A percentile compares a stretch with the other conserved stretches of the same genome.
phyloP scores from a whole-genome alignment of 2,888 invertebrate species.

The Colletes collaris region DNA sequence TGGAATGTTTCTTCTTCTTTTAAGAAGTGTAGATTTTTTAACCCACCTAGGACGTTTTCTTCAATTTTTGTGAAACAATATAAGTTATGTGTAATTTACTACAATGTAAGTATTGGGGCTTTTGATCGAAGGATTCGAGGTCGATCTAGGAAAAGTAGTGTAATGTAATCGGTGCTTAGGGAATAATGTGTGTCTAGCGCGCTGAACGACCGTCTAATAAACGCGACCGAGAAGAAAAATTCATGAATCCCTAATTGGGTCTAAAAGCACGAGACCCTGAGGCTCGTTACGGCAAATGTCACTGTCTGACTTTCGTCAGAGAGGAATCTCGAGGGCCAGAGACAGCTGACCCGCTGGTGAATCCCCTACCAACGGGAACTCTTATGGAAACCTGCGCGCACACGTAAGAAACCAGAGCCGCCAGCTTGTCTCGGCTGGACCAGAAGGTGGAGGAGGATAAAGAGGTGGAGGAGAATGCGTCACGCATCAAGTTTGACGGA shows the following conservation, averaged over 20 bases:
- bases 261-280: slow-evolving; percentile 54
- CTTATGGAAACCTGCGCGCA: slow-evolving; percentile 64
- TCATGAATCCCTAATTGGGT: slow-evolving; percentile 47
- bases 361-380: slow-evolving; percentile 36
- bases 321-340: slow-evolving; percentile 26
- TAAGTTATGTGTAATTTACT: no score
- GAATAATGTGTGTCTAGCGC: background rate
- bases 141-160: no score
- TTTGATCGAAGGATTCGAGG: no score
- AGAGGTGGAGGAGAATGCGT: slow-evolving; percentile 67
- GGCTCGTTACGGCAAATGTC: slow-evolving; percentile 53
- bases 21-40: no score
- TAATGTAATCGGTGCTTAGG: background rate
- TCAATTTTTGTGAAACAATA: no score
- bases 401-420: slow-evolving; percentile 70
- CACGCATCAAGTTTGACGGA: slow-evolving; percentile 70
- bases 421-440: slow-evolving; percentile 75
- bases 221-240: slow-evolving; percentile 42
- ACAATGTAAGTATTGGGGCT: no score
- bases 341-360: slow-evolving; percentile 53
- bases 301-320: slow-evolving; percentile 48
- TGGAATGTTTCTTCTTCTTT: no score
- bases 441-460: slow-evolving; percentile 53
- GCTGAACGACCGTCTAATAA: slow-evolving; percentile 17
- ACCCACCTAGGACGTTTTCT: no score